phyloP scores from a whole-genome alignment of 1,140 invertebrate genomes.

The Dermatophagoides farinae region DNA sequence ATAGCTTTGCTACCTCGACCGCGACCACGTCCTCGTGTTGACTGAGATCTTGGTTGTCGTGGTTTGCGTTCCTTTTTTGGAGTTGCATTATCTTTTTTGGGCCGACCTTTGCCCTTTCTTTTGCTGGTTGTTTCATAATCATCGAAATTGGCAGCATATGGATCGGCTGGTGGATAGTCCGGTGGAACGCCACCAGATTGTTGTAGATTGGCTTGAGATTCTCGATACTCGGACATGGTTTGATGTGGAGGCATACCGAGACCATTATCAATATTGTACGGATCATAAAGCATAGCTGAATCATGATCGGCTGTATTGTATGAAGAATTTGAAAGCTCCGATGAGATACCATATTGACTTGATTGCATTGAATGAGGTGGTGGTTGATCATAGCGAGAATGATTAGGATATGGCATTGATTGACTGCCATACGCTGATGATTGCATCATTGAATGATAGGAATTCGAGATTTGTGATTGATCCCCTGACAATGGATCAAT shows the following conservation, averaged over 20 bases:
- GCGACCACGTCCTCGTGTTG: conserved; percentile 1
- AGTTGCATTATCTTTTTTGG: conserved; percentile 14
- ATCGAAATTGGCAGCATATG: conserved; percentile 16
- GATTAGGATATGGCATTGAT: not conserved
- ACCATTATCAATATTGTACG: conserved; percentile 5
- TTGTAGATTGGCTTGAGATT: not conserved
- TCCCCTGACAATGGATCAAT: not conserved
- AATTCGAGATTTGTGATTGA: conserved; percentile 3
- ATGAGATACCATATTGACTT: not conserved
- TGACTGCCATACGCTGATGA: not conserved
- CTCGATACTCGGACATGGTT: conserved; percentile 6
- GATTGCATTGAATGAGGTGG: not conserved
- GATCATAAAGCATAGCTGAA: conserved; percentile 6
- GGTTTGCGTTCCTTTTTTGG: conserved; percentile 17
- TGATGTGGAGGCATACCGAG: conserved; percentile 8
- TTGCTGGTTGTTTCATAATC: conserved; percentile 14
- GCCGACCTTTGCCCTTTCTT: conserved; percentile 14
- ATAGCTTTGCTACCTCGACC: not conserved
- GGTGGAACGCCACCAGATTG: not conserved
- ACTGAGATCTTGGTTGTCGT: conserved; percentile 11
- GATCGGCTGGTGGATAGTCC: conserved; percentile 3
- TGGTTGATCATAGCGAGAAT: conserved; percentile 2
- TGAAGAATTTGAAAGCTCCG: not conserved
- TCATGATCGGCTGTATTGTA: not conserved
- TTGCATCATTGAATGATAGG: conserved; percentile 10